Base-by-base conservation (phyloP, 2,888 invertebrate genomes). In the Pogonocherus hispidulus region DNA sequence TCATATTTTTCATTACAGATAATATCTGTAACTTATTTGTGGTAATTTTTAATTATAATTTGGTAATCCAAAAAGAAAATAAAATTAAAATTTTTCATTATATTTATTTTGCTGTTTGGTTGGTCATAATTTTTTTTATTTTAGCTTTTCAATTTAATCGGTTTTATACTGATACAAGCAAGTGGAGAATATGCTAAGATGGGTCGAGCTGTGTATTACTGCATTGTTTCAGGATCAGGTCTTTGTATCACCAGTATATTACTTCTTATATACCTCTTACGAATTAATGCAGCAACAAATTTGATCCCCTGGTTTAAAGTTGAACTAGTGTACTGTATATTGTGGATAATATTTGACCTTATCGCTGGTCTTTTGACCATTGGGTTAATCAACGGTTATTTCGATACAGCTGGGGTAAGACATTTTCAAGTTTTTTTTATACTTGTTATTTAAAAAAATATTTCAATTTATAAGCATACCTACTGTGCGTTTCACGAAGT, bases 401-500 rank as follows among this genome's bases (percentile, higher is more conserved):
- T 56, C n/a, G 20, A 56, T 22, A 19, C 37, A 3, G 56, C 56
- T 8, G 56, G 56, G 56, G 56, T 56, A 56, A 56, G 56, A 14
- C 11, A 18, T 32, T n/a, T n/a, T 27, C 9, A 11, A n/a, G 19
- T 27, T n/a, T 27, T 52, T 8, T 5, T 52, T 52, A 14, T 27
- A 18, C 14, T 11, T 44, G 16, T 3, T 8, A 19, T 3, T 19
- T 19, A n/a, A n/a, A n/a, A n/a, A n/a, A n/a, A n/a, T n/a, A n/a
- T n/a, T n/a, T n/a, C n/a, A n/a, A n/a, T n/a, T n/a, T n/a, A n/a
- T n/a, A n/a, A n/a, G n/a, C n/a, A n/a, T n/a, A n/a, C n/a, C n/a
- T n/a, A n/a, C n/a, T n/a, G n/a, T n/a, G n/a, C n/a, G n/a, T n/a
- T n/a, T n/a, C n/a, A n/a, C n/a, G n/a, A n/a, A n/a, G n/a, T n/a